Evolutionary conservation across 2,113 vertebrate species (phyloP), one percentile per base, ranked within the genome.

Genomic region (Atrichornis clamosus): DNA sequence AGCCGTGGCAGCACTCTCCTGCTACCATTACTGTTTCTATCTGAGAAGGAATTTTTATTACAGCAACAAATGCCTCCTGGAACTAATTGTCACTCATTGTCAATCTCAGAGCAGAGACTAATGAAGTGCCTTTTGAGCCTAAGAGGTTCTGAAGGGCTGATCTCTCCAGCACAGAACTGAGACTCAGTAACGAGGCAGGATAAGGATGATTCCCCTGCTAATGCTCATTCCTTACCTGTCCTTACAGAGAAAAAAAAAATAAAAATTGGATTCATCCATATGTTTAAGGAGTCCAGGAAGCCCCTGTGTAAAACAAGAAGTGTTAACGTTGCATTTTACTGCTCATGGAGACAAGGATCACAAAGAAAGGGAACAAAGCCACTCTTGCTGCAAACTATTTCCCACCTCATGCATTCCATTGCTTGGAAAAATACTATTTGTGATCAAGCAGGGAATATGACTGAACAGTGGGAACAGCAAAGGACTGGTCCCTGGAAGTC

Each of bases 111-210:
- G 4, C 75, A 86, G 68, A 92, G 59, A 59, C 47, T 95, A 91
- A 97, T 77, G 84, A 95, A 96, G 82, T 63, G 78, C 69, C 89
- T 94, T 96, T 89, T 75, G 87, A 95, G 91, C 84, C 68, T 69
- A 39, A 90, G 90, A 91, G 87, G 35, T 92, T 90, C 80, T 77
- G 86, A 96, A 89, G 84, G 89, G 84, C 65, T 64, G 77, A 87
- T 94, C 56, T 93, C 84, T 88, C 68, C 47, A 88, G 64, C 76
- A 84, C 75, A 86, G 68, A 93, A 42, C 52, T 81, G 64, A 86
- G 82, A 73, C 28, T 60, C 5, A 1, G 24, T 87, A 97, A 95
- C 70, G 70, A 96, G 84, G 33, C 72, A 90, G 70, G 33, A 90
- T 83, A 87, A 94, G 42, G 70, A 89, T 39, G 58, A 87, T 73